These are phyloP conservation scores for Teleogryllus occipitalis DNA, from an alignment of 1,140 invertebrate genomes.

Conservation along the genomic window DNA sequence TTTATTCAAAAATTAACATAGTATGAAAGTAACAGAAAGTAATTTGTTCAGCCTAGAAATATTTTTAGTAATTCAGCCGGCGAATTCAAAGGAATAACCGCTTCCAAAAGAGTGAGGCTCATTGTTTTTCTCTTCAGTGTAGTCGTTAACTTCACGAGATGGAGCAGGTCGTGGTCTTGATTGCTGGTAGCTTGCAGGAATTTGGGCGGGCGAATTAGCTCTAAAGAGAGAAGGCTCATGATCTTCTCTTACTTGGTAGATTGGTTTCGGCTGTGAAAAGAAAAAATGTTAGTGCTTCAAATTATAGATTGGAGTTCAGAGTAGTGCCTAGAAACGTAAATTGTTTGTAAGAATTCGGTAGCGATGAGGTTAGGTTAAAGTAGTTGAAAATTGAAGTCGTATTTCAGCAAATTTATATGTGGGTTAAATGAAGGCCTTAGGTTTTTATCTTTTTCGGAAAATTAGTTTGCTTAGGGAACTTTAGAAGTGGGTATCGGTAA, in stretches of 20 bases:
- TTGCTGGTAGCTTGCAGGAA: neutral
- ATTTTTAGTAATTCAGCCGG: neutral
- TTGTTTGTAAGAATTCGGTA: too few relatives aligned
- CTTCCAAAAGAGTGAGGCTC: constrained; percentile 44
- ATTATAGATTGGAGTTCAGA: neutral
- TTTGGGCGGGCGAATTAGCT: neutral
- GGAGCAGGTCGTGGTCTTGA: neutral
- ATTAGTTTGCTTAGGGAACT: too few relatives aligned
- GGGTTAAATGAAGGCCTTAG: too few relatives aligned
- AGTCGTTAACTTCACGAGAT: neutral
- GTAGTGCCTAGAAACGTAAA: too few relatives aligned
- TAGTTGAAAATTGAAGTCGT: too few relatives aligned
- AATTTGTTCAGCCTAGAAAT: neutral
- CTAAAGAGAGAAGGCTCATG: neutral
- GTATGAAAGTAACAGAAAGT: neutral
- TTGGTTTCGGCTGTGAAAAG: neutral
- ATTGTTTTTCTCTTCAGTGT: constrained; percentile 27
- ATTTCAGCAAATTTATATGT: too few relatives aligned
- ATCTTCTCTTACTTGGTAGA: neutral
- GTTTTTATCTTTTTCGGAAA: too few relatives aligned
- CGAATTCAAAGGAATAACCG: constrained; percentile 50
- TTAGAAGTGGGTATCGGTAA: too few relatives aligned
- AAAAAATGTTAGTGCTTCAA: neutral
- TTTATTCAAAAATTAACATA: neutral
- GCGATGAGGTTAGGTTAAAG: too few relatives aligned